phyloP scores from a whole-genome alignment of 2,113 vertebrate genomes.

The Phocoena sinus region DNA sequence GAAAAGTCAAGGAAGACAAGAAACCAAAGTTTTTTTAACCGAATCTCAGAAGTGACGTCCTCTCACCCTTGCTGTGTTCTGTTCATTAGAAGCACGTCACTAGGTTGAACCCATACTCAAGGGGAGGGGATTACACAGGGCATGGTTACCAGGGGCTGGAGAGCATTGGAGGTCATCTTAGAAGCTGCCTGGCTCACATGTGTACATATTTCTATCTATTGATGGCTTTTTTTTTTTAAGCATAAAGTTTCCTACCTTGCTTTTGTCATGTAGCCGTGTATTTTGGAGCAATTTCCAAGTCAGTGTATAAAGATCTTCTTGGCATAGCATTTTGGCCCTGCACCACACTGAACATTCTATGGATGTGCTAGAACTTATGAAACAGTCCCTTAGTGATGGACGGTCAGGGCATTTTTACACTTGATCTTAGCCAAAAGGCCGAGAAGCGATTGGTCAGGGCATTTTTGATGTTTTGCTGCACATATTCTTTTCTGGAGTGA shows the following conservation, averaged over 20 bases:
- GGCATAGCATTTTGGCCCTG: too few relatives aligned
- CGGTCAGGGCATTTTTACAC: not conserved
- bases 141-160: not conserved
- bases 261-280: not conserved
- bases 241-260: not conserved
- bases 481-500: not conserved
- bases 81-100: not conserved
- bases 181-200: not conserved
- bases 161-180: not conserved
- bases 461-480: not conserved
- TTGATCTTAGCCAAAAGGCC: too few relatives aligned
- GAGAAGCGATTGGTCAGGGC: too few relatives aligned
- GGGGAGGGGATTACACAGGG: not conserved
- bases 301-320: not conserved
- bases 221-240: not conserved
- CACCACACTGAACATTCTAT: too few relatives aligned
- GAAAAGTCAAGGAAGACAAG: not conserved
- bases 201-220: not conserved
- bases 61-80: not conserved
- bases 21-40: not conserved
- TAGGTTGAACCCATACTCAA: not conserved
- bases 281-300: not conserved
- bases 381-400: not conserved
- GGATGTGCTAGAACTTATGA: not conserved
- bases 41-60: not conserved